Evolutionary conservation across 2,113 vertebrate genomes (phyloP), one percentile per base, ranked within the genome.

Genomic region (Colinus virginianus): DNA sequence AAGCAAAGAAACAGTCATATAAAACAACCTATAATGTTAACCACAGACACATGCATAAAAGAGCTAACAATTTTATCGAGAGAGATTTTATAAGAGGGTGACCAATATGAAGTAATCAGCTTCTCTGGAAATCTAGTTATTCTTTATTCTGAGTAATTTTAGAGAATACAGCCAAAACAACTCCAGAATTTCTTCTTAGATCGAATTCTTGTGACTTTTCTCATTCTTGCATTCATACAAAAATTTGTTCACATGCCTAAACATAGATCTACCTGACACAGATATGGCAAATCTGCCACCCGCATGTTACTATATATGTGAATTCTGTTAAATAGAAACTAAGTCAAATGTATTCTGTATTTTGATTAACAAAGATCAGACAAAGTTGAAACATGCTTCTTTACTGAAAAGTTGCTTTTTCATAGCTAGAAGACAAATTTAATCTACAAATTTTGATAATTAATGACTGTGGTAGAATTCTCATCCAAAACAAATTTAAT

Each of bases 281-380:
- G 13, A 12, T 21, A 11, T 6, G 7, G 42, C 32, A 83, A 74
- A 67, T 46, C 6, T 11, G 40, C 21, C 13, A 20, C 21, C 15
- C 32, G n/a, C 12, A 13, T 56, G 18, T 1, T n/a, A 25, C 1
- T 2, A 2, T 22, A 22, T 3, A 7, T 38, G 8, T 53, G 71
- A 36, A 6, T 42, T 82, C 20, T 82, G 4, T 15, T 88, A 87
- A 51, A 75, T 3, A 76, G 20, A 70, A 78, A 76, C 23, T 18
- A 93, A 90, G 71, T 30, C 15, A 15, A 63, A 21, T n/a, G 21
- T 55, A 46, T 17, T 51, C 23, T 19, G 26, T 79, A 46, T 70
- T 84, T 80, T 42, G 4, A 15, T 45, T 90, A 74, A 40, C 4
- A 53, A 68, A 81, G 12, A 28, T 20, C 11, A 6, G 6, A 62